Base-by-base conservation (phyloP, 2,113 vertebrate species). In the Cyprinodon variegatus region DNA sequence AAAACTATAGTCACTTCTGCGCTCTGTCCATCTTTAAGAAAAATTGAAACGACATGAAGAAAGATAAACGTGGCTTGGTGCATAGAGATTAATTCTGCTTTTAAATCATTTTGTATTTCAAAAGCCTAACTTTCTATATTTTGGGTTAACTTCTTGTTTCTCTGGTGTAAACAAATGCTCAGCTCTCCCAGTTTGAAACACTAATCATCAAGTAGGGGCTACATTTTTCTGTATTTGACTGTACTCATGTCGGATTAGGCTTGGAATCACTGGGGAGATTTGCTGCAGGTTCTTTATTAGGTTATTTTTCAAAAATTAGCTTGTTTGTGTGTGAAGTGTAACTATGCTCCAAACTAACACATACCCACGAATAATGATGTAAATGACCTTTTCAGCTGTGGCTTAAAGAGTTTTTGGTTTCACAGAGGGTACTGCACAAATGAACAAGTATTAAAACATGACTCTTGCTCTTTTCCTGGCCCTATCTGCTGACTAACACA, bases 401-500 rank as follows among this genome's bases (percentile, higher is more conserved):
- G 48, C 61, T 12, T 13, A 2, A 22, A 78, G 11, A 63, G 61
- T 71, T 40, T 37, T 70, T 74, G 7, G 72, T 61, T 74, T 72
- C 29, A 40, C 63, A 60, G 13, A 8, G 0, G 59, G 11, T 38
- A 45, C 61, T 15, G 15, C 74, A 57, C 73, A 68, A 2, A 15
- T 76, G 70, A 81, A 74, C 70, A 77, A 79, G 79, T 77, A 69
- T 76, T 78, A 70, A 81, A 79, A 80, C 53, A 22, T 11, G 10
- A 70, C 66, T 71, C 65, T 39, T 61, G 65, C 75, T 71, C 70
- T 73, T 81, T 85, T 90, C 72, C 41, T 37, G 3, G 11, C 7
- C 60, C 59, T 72, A 83, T 84, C 57, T 86, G 88, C 84, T 81
- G 82, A 81, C 70, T 86, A 81, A 77, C 68, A 62, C 57, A 22